These are phyloP conservation scores for Ranitomeya imitator DNA, from an alignment of 2,113 vertebrate species.

Conservation along the genomic window DNA sequence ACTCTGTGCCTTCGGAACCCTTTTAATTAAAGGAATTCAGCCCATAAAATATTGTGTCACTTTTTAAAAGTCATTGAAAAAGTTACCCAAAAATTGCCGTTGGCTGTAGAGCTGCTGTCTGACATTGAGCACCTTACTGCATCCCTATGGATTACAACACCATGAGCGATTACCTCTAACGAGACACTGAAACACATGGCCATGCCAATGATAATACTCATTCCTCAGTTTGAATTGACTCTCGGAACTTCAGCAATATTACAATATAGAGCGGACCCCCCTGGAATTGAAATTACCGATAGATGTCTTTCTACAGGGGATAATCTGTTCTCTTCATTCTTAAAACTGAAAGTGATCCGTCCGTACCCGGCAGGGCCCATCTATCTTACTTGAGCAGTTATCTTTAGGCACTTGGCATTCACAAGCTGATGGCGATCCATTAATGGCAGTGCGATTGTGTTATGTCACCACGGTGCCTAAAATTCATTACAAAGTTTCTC, in stretches of 20 bases:
- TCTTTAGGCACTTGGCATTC: conserved; percentile 30
- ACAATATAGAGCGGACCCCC: conserved; percentile 17
- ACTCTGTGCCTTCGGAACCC: neutral
- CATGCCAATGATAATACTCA: neutral
- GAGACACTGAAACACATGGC: no score
- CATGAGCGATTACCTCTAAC: neutral
- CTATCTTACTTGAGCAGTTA: conserved; percentile 40
- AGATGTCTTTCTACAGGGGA: conserved; percentile 39
- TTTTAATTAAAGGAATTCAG: neutral
- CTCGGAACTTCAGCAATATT: neutral
- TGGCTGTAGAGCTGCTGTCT: neutral
- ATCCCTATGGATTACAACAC: neutral
- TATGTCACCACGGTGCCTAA: conserved; percentile 38
- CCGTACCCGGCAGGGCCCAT: conserved; percentile 12
- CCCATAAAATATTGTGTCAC: neutral
- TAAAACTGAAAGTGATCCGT: conserved; percentile 41
- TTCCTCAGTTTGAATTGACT: neutral
- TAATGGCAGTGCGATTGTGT: conserved; percentile 35
- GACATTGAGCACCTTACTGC: neutral
- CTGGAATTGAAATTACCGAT: conserved; percentile 18
- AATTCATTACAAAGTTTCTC: conserved; percentile 46
- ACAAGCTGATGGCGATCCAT: conserved; percentile 35
- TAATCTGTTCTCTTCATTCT: conserved; percentile 48
- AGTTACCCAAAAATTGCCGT: neutral
- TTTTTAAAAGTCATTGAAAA: no score